Evolutionary conservation across 2,797 vertebrate genomes (phyloP).

Genomic region (Hydrolagus colliei): DNA sequence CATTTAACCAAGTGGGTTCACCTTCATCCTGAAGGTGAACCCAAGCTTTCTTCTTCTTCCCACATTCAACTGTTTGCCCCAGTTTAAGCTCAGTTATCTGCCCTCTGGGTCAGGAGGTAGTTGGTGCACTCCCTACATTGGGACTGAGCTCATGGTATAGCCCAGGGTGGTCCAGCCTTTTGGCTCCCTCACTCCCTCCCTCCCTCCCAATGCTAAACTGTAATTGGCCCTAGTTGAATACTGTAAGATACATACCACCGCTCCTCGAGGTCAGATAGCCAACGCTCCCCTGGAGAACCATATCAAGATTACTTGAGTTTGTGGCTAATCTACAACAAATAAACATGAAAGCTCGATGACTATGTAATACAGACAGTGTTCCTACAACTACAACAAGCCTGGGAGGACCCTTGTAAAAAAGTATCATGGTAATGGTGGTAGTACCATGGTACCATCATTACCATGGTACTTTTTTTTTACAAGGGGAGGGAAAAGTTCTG

Average conservation of each 20-base stretch:
- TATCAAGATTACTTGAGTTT: slow-evolving; percentile 82
- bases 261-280: slow-evolving; percentile 85
- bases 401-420: no score
- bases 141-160: no score
- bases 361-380: not conserved
- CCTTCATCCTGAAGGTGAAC: not conserved
- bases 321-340: slow-evolving; percentile 79
- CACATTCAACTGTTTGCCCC: not conserved
- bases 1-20: not conserved
- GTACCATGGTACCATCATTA: no score
- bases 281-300: slow-evolving; percentile 89
- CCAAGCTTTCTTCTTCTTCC: not conserved
- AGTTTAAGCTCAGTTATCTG: not conserved
- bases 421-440: no score
- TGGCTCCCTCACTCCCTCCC: no score
- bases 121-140: no score
- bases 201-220: not conserved
- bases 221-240: not conserved
- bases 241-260: slow-evolving; percentile 62
- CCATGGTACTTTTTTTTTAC: no score
- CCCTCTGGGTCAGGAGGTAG: no score
- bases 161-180: no score
- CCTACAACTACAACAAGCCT: not conserved
- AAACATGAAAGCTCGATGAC: not conserved
- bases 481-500: not conserved